Base-by-base conservation (phyloP, 2,888 invertebrate genomes). In the Rhorus exstirpatorius region DNA sequence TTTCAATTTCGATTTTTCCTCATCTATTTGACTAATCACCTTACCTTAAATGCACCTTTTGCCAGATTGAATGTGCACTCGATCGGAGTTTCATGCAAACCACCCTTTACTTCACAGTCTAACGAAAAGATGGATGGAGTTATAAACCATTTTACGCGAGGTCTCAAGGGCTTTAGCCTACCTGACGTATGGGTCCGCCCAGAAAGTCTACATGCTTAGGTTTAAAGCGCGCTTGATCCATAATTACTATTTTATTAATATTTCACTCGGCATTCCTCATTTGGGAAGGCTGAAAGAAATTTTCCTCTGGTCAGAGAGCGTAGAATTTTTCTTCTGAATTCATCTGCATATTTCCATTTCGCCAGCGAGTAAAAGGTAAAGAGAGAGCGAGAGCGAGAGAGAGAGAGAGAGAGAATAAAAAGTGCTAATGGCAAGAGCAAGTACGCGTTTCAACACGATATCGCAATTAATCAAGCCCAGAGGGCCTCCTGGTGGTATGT, bases 391-490 rank as follows among this genome's bases (percentile, higher is more conserved):
- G 31, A 12, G 24, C 14, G 7, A 35, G 46, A 35, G 19, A 49
- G 38, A 38, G 35, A 61, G 38, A 14, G 49, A 38, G 55, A 41
- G 24, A 38, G 26, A 51, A 31, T 14, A 53, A 21, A 58, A 78
- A 79, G 70, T 75, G 78, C 63, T 71, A 55, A 75, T 78, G 75
- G 78, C 55, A 60, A 70, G 70, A 58, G 75, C 35, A 24, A 70
- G 70, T 58, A 68, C 51, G 61, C 49, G 58, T 75, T 82, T 79
- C 58, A 82, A 75, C 78, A 74, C 74, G 78, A 82, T 79, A 78
- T 78, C 70, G 78, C 82, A 82, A 82, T 82, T 82, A 82, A 82
- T 82, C 82, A 79, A 79, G 78, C 75, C 74, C 58, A 26, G 12
- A 46, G 51, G 63, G 35, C 55, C 61, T 58, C 53, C 49, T 10